Percentiles rank a stretch among this genome's conserved stretches.
Conservation (phyloP, 2,113 vertebrate genomes). For the Glareola pratincola region DNA sequence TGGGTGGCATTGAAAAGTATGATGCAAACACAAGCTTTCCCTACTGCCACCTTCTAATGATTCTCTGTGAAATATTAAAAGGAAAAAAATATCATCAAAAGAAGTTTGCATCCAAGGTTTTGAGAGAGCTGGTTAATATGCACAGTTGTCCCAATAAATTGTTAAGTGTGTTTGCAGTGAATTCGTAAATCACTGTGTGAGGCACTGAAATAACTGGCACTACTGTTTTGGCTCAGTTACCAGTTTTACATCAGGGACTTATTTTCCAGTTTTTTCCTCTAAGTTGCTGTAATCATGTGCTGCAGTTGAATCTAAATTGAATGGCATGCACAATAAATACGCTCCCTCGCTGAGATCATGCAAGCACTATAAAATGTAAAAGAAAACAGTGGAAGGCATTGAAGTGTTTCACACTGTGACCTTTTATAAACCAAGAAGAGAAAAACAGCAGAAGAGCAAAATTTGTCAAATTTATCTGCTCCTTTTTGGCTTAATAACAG, state of each 20-base stretch:
- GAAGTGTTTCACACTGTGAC: slow-evolving; percentile 65
- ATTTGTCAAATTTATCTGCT: slow-evolving; percentile 33
- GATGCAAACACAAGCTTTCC: background rate
- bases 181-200: slow-evolving; percentile 60
- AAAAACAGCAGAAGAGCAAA: slow-evolving; percentile 24
- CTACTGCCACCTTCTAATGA: background rate
- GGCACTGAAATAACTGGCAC: slow-evolving; percentile 78
- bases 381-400: slow-evolving; percentile 63
- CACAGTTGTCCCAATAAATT: slow-evolving; percentile 55
- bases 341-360: slow-evolving; percentile 59
- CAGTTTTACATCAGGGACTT: slow-evolving; percentile 76
- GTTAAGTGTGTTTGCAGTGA: slow-evolving; percentile 47
- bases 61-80: slow-evolving; percentile 33
- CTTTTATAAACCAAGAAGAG: slow-evolving; percentile 53
- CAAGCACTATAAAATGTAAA: slow-evolving; percentile 63
- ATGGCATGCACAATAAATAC: slow-evolving; percentile 66
- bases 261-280: slow-evolving; percentile 73
- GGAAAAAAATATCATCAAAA: slow-evolving; percentile 42
- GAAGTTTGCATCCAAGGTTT: slow-evolving; percentile 36
- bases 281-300: slow-evolving; percentile 69
- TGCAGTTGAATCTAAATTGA: slow-evolving; percentile 70
- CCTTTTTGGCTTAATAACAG: slow-evolving; percentile 8
- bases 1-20: background rate
- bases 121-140: slow-evolving; percentile 27
- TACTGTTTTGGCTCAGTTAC: slow-evolving; percentile 77